phyloP scores from a whole-genome alignment of 2,888 invertebrate genomes.

The Eupithecia centaureata region DNA sequence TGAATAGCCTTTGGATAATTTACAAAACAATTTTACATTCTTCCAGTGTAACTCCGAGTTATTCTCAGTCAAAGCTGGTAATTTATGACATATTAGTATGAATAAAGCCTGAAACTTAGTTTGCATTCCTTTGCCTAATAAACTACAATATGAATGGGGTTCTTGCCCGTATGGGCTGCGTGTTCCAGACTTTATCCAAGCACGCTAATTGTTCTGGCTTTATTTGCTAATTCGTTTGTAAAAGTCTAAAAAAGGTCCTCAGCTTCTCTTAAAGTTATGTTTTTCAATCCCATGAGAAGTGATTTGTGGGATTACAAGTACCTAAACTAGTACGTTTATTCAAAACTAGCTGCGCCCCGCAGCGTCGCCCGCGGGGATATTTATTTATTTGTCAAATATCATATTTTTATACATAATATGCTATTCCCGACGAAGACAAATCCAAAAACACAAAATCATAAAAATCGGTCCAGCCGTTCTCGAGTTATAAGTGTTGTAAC shows the following conservation, averaged over 20 bases:
- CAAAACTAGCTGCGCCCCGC: too few relatives aligned
- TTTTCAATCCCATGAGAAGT: too few relatives aligned
- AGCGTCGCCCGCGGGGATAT: too few relatives aligned
- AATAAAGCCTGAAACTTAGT: neutral
- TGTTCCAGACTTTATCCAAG: neutral
- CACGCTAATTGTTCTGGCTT: neutral
- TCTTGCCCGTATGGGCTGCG: neutral
- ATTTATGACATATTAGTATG: neutral
- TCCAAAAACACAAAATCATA: too few relatives aligned
- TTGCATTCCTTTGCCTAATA: slow-evolving; percentile 1
- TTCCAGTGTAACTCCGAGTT: neutral
- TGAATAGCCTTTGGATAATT: neutral
- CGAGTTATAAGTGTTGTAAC: too few relatives aligned
- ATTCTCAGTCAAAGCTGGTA: neutral
- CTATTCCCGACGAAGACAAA: too few relatives aligned
- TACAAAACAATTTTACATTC: neutral
- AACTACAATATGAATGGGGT: neutral
- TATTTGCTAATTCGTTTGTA: neutral
- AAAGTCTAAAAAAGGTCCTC: neutral
- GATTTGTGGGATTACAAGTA: too few relatives aligned
- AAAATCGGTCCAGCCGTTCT: too few relatives aligned
- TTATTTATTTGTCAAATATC: too few relatives aligned
- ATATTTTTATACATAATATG: too few relatives aligned
- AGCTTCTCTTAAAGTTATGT: neutral
- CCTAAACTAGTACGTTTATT: too few relatives aligned